Base-by-base conservation (phyloP, 2,797 vertebrate genomes). In the Leptoclinus maculatus region DNA sequence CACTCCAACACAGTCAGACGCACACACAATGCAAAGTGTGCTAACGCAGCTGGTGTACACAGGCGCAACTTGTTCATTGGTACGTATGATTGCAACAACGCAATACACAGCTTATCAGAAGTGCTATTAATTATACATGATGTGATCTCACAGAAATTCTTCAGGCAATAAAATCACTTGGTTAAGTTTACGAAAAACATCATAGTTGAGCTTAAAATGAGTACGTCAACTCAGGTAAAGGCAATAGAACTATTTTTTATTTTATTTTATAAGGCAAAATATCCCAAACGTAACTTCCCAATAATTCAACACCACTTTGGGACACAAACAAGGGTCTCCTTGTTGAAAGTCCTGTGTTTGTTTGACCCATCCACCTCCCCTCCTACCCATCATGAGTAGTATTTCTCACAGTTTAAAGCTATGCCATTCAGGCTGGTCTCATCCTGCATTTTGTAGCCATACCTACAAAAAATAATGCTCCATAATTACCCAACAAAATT, bases 41-140 rank as follows among this genome's bases (percentile, higher is more conserved):
- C n/a, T 19, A 1, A 39, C 34, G 25, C 85, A 90, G 84, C 83
- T 88, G 84, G 34, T 74, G 72, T 36, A 63, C 47, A 76, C 7
- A 36, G 32, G n/a, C 53, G 13, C 45, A 71, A 63, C 23, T n/a
- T 27, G 13, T 62, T 67, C 29, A 51, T 76, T 56, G 45, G 53
- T 73, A 68, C 66, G 53, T 75, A 70, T 79, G 45, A 75, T 1
- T 56, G 25, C 38, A 11, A 38, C 41, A 56, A 27, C 3, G 2
- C 5, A 51, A 23, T n/a, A 39, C n/a, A 57, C 7, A 17, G 25
- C 25, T 56, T 7, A 56, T 56, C 23, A 27, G 16, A 53, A 7
- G 2, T 29, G 53, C 12, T 27, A 7, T 56, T 27, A 27, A 56
- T 56, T 12, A 56, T 56, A 27, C 12, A 27, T 27, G 7, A 27